These are phyloP conservation scores for Heloderma charlesbogerti DNA, from an alignment of 2,113 vertebrate genomes.

Conservation along the genomic window DNA sequence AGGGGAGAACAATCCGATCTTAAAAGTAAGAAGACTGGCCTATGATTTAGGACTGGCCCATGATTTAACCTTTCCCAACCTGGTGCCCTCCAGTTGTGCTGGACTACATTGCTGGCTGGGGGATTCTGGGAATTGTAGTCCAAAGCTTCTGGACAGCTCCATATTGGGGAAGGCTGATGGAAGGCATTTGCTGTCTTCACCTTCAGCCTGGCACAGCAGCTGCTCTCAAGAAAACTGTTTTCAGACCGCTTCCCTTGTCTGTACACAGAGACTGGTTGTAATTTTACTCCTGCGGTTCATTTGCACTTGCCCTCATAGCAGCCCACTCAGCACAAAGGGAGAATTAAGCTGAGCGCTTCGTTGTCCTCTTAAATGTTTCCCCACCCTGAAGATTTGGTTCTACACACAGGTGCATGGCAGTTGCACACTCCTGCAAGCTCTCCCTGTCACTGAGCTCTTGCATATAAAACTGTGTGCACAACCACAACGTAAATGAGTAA, in stretches of 20 bases:
- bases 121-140: too few relatives aligned
- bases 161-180: background rate
- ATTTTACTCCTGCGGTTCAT: background rate
- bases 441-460: too few relatives aligned
- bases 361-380: background rate
- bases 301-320: background rate
- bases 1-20: background rate
- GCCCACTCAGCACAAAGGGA: background rate
- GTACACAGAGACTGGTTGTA: background rate
- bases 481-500: background rate
- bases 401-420: background rate
- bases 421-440: too few relatives aligned
- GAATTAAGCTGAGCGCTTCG: background rate
- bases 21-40: background rate
- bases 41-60: background rate
- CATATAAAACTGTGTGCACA: background rate
- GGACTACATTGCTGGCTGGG: too few relatives aligned
- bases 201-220: too few relatives aligned
- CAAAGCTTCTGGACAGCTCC: too few relatives aligned
- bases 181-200: background rate
- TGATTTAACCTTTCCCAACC: background rate
- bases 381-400: background rate
- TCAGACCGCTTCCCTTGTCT: background rate
- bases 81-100: too few relatives aligned
- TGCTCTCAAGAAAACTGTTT: background rate